Conservation (phyloP, 2,797 vertebrate species). For the Parambassis ranga region DNA sequence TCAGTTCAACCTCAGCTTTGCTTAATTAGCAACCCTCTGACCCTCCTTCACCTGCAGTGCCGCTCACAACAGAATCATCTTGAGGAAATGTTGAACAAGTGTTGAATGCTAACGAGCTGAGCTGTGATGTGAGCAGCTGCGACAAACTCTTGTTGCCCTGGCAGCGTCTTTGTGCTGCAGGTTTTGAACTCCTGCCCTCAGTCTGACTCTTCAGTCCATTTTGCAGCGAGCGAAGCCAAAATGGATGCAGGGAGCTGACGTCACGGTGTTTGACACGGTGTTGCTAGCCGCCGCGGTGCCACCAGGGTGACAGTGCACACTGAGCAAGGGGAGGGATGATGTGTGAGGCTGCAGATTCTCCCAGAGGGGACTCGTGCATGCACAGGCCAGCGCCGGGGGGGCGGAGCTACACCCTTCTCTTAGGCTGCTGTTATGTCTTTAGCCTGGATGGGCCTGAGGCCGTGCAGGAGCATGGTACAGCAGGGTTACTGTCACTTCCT, state of each 20-base stretch:
- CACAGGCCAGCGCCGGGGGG: slow-evolving; percentile 4
- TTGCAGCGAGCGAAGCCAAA: slow-evolving; percentile 55
- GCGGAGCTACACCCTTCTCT: slow-evolving; percentile 27
- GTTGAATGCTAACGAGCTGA: not conserved
- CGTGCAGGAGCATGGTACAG: slow-evolving; percentile 20
- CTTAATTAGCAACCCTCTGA: too few species aligned
- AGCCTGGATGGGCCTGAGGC: slow-evolving; percentile 17
- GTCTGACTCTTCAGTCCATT: slow-evolving; percentile 48
- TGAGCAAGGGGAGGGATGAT: slow-evolving; percentile 37
- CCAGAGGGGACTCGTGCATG: slow-evolving; percentile 34
- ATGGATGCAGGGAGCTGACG: slow-evolving; percentile 70
- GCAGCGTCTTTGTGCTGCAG: not conserved
- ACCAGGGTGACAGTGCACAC: slow-evolving; percentile 63
- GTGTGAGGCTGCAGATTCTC: slow-evolving; percentile 50
- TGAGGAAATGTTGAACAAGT: not conserved
- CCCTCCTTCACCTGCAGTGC: not conserved
- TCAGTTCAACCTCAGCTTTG: too few species aligned
- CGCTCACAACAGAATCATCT: not conserved
- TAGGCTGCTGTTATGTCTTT: slow-evolving; percentile 14
- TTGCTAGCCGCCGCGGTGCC: slow-evolving; percentile 60
- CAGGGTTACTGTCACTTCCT: slow-evolving; percentile 35
- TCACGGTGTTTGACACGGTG: slow-evolving; percentile 62
- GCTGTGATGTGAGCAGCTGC: not conserved
- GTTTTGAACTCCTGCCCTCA: slow-evolving; percentile 14
- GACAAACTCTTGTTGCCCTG: not conserved